Percentiles rank a stretch among this genome's conserved stretches.
Conservation (phyloP, 1,140 invertebrate species). For the Drosophila parvula region DNA sequence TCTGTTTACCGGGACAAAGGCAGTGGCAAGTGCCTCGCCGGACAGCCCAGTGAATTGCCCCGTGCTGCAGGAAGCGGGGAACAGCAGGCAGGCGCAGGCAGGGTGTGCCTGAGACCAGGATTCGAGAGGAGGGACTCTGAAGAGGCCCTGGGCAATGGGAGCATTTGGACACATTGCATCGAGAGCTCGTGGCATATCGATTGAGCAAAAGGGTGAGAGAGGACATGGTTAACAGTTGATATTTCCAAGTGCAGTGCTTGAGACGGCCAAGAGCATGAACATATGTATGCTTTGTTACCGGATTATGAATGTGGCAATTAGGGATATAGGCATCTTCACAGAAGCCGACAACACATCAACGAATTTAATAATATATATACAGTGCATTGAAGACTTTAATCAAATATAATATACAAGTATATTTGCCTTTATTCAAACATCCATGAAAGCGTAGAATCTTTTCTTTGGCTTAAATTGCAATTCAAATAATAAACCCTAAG, state of each 20-base stretch:
- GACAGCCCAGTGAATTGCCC: constrained; percentile 66
- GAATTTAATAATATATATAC: neutral
- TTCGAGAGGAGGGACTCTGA: constrained; percentile 24
- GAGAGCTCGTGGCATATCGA: constrained; percentile 45
- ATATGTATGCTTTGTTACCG: constrained; percentile 23
- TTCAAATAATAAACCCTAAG: neutral
- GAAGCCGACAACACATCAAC: too few relatives aligned
- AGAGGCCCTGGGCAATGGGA: constrained; percentile 24
- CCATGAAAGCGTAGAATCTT: too few relatives aligned
- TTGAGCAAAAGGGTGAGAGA: constrained; percentile 21
- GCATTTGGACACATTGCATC: constrained; percentile 56
- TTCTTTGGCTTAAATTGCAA: neutral
- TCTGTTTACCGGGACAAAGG: constrained; percentile 72
- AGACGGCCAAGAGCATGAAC: constrained; percentile 13
- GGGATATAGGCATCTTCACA: neutral
- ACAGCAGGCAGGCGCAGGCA: too few relatives aligned
- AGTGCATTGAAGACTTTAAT: neutral
- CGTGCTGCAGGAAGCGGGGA: constrained; percentile 27
- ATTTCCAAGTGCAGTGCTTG: constrained; percentile 32
- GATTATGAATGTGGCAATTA: constrained; percentile 30
- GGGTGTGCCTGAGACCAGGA: constrained; percentile 5
- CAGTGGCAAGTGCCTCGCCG: constrained; percentile 66
- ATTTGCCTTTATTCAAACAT: neutral
- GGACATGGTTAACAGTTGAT: constrained; percentile 36
- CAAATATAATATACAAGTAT: too few relatives aligned